phyloP scores from a whole-genome alignment of 1,140 invertebrate species.

The Drosophila truncata region DNA sequence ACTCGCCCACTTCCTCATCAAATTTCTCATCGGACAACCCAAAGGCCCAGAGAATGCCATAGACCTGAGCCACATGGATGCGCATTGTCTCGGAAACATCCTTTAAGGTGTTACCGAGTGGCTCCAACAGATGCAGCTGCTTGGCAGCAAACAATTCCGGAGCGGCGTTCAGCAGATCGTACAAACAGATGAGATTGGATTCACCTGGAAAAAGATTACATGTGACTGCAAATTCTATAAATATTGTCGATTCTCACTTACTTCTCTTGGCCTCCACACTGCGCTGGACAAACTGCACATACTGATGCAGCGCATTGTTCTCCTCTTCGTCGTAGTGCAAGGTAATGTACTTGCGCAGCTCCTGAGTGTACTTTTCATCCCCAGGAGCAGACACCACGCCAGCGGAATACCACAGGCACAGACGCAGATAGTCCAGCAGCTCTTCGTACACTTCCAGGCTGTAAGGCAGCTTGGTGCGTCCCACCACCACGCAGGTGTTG shows the following conservation, averaged over 20 bases:
- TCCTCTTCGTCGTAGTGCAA: conserved; percentile 67
- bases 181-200: conserved; percentile 74
- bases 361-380: conserved; percentile 65
- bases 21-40: conserved; percentile 72
- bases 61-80: conserved; percentile 76
- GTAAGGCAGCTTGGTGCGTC: conserved; percentile 89
- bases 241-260: conserved; percentile 14
- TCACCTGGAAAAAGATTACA: conserved; percentile 48
- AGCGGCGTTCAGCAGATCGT: conserved; percentile 80
- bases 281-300: conserved; percentile 80
- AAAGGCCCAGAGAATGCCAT: conserved; percentile 77
- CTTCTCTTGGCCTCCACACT: conserved; percentile 82
- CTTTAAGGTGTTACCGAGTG: conserved; percentile 73
- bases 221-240: not conserved
- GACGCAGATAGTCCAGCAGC: conserved; percentile 91
- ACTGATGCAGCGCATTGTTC: conserved; percentile 79
- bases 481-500: conserved; percentile 86
- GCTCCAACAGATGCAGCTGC: conserved; percentile 74
- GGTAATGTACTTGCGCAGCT: conserved; percentile 71
- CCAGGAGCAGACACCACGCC: conserved; percentile 85
- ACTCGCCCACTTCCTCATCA: conserved; percentile 71
- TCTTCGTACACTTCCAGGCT: conserved; percentile 88
- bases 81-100: conserved; percentile 83
- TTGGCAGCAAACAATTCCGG: conserved; percentile 72
- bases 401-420: conserved; percentile 88